A percentile compares a stretch with the other conserved stretches of the same genome.
Evolutionary conservation across 2,797 vertebrate genomes (phyloP).

Genomic region (Acipenser ruthenus): DNA sequence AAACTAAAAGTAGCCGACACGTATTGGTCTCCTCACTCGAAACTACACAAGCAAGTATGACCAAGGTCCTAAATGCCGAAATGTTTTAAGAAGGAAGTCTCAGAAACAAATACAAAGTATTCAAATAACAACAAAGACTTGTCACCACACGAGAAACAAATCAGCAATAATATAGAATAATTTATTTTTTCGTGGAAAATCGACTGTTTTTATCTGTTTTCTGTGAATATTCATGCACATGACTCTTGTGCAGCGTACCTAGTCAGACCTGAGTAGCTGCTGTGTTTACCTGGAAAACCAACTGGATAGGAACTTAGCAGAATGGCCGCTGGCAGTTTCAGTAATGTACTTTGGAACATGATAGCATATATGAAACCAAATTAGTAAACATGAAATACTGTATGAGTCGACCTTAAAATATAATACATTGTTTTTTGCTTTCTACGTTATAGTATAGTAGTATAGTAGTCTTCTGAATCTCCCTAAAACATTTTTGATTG

Average conservation of each 20-base stretch:
- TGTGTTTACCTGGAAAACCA: conserved; percentile 34
- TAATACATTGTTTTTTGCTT: not conserved
- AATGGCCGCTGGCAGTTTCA: not conserved
- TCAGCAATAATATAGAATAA: conserved; percentile 7
- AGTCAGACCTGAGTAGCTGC: conserved; percentile 49
- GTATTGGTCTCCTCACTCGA: too few relatives aligned
- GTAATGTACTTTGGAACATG: not conserved
- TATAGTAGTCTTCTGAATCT: too few relatives aligned
- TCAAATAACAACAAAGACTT: not conserved
- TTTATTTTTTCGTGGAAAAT: conserved; percentile 33
- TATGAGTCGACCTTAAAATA: too few relatives aligned
- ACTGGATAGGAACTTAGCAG: not conserved
- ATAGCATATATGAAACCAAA: conserved; percentile 1
- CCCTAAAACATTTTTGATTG: too few relatives aligned
- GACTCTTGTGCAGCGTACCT: conserved; percentile 33
- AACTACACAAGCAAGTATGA: too few relatives aligned
- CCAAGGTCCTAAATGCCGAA: too few relatives aligned
- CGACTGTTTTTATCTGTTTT: not conserved
- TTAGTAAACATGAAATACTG: not conserved
- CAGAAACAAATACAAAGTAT: too few relatives aligned
- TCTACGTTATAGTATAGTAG: too few relatives aligned
- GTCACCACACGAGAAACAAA: not conserved
- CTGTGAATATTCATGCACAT: conserved; percentile 10
- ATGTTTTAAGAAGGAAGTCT: too few relatives aligned
- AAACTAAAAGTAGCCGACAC: too few relatives aligned